phyloP scores from a whole-genome alignment of 2,113 vertebrate genomes.

The Myrmophylax atrothorax region DNA sequence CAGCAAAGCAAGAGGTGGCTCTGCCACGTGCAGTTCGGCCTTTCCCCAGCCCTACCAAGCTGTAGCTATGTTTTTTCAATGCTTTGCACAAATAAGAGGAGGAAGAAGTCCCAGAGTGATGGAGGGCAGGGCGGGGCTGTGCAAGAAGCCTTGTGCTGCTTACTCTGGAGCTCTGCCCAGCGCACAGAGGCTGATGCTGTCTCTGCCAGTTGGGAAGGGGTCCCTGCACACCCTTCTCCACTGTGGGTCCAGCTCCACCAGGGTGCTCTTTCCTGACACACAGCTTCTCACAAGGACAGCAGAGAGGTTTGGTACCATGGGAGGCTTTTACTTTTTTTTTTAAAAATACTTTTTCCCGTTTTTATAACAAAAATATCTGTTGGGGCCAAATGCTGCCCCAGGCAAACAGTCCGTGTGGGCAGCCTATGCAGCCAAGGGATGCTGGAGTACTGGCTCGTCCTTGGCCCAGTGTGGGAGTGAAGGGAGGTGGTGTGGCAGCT shows the following conservation, averaged over 20 bases:
- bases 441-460: not conserved
- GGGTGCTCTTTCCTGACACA: not conserved
- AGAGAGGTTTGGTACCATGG: not conserved
- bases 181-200: not conserved
- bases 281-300: not conserved
- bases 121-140: constrained; percentile 33
- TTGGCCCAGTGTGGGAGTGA: not conserved
- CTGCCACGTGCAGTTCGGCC: not conserved
- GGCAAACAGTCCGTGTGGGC: not conserved
- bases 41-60: not conserved
- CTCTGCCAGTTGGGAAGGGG: accelerated
- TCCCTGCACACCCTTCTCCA: accelerated
- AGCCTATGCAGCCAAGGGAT: accelerated
- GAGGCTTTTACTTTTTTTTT: not conserved
- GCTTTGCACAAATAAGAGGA: constrained; percentile 47
- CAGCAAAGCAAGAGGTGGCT: not conserved
- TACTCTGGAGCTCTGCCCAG: constrained; percentile 32
- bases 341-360: not conserved
- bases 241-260: not conserved
- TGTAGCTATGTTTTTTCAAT: not conserved
- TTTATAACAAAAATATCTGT: constrained; percentile 59
- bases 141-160: not conserved
- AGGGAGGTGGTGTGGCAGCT: not conserved
- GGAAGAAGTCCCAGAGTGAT: constrained; percentile 55
- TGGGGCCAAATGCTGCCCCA: not conserved